phyloP scores from a whole-genome alignment of 2,113 vertebrate genomes.

The Calypte anna region DNA sequence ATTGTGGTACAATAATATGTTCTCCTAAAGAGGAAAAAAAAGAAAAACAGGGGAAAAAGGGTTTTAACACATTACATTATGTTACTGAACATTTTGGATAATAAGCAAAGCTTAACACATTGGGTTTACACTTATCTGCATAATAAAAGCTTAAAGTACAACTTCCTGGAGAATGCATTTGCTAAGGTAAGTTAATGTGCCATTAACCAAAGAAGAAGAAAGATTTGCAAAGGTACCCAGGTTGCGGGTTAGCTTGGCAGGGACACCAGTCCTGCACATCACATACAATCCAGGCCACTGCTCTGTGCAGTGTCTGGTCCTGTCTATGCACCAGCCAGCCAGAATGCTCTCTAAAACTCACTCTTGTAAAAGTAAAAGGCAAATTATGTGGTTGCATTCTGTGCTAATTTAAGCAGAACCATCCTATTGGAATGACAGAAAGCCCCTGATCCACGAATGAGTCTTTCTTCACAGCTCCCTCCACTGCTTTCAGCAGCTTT shows the following conservation, averaged over 20 bases:
- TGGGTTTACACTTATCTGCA: background rate
- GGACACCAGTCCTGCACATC: background rate
- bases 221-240: background rate
- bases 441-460: background rate
- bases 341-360: background rate
- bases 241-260: background rate
- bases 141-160: background rate
- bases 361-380: background rate
- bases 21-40: conserved; percentile 81
- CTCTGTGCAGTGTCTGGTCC: too few species aligned
- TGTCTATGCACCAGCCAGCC: background rate
- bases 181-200: background rate
- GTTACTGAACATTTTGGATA: background rate
- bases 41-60: background rate
- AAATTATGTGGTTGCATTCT: background rate
- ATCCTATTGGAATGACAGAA: background rate
- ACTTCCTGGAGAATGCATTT: background rate
- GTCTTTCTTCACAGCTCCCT: background rate
- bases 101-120: background rate
- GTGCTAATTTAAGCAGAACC: background rate
- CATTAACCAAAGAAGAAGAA: background rate
- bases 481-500: background rate
- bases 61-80: background rate
- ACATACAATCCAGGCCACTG: too few species aligned
- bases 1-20: conserved; percentile 89